Conservation (phyloP, 2,797 vertebrate genomes). For the Denticeps clupeoides region DNA sequence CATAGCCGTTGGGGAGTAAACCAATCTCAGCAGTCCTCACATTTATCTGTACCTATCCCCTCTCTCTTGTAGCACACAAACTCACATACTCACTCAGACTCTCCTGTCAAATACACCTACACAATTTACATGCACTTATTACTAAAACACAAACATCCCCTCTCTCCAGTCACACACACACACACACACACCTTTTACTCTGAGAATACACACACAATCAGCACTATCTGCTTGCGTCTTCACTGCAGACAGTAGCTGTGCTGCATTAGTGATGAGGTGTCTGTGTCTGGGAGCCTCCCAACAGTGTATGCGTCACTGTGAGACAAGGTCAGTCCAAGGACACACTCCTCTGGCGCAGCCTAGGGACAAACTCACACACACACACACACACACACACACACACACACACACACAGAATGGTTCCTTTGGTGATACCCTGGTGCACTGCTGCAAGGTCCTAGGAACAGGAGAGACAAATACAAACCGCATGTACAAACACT, state of each 20-base stretch:
- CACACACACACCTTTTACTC: conserved; percentile 22
- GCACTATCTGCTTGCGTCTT: conserved; percentile 1
- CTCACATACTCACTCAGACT: too few relatives aligned
- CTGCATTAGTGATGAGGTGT: conserved; percentile 65
- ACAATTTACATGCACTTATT: too few relatives aligned
- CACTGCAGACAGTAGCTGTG: conserved; percentile 54
- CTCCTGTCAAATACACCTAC: too few relatives aligned
- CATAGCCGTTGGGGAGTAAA: conserved; percentile 13
- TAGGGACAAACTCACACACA: conserved; percentile 41
- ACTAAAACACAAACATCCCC: too few relatives aligned
- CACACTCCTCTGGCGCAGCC: conserved; percentile 45
- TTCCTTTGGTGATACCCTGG: too few relatives aligned
- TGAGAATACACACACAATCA: too few relatives aligned
- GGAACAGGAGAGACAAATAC: background rate
- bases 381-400: conserved; percentile 20
- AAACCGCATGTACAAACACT: background rate
- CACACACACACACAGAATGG: conserved; percentile 7
- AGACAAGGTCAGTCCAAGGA: conserved; percentile 62
- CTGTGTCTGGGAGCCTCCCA: conserved; percentile 42
- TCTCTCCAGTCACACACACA: conserved; percentile 9
- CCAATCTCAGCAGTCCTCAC: conserved; percentile 8
- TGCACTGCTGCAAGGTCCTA: too few relatives aligned
- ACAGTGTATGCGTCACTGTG: conserved; percentile 35
- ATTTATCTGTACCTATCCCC: too few relatives aligned
- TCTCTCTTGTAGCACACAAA: too few relatives aligned